phyloP scores from a whole-genome alignment of 1,140 invertebrate genomes.

The Drosophila lacertosa region DNA sequence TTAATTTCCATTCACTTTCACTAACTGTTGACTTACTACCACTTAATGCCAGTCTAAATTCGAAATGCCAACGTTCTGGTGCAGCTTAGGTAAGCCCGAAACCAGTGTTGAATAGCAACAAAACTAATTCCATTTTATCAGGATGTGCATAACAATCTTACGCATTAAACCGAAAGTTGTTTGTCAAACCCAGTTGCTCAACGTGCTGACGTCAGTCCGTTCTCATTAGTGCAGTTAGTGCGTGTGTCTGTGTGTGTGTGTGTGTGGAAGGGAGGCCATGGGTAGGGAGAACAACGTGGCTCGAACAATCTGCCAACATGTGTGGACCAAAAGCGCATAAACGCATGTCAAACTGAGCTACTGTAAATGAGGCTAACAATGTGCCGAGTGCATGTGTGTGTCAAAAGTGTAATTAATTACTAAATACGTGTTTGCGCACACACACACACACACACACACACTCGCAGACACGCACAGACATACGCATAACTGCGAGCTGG shows the following conservation, averaged over 20 bases:
- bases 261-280: not conserved
- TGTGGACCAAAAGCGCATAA: conserved; percentile 54
- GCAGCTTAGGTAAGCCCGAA: not conserved
- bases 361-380: conserved; percentile 37
- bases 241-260: not conserved
- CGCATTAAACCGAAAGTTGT: conserved; percentile 7
- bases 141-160: conserved; percentile 3
- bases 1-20: too few relatives aligned
- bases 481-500: conserved; percentile 22
- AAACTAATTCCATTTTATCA: conserved; percentile 5
- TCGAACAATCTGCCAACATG: conserved; percentile 59
- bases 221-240: conserved; percentile 20
- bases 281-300: not conserved
- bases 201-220: conserved; percentile 11
- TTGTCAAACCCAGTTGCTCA: not conserved
- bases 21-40: too few relatives aligned
- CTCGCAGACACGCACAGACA: conserved; percentile 5
- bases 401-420: conserved; percentile 77
- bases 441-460: conserved; percentile 31
- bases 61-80: not conserved
- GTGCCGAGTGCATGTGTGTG: conserved; percentile 21
- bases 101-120: not conserved
- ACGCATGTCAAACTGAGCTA: conserved; percentile 62
- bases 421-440: conserved; percentile 68
- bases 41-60: too few relatives aligned